phyloP scores from a whole-genome alignment of 2,888 invertebrate species.

The Bruchidius siliquastri region DNA sequence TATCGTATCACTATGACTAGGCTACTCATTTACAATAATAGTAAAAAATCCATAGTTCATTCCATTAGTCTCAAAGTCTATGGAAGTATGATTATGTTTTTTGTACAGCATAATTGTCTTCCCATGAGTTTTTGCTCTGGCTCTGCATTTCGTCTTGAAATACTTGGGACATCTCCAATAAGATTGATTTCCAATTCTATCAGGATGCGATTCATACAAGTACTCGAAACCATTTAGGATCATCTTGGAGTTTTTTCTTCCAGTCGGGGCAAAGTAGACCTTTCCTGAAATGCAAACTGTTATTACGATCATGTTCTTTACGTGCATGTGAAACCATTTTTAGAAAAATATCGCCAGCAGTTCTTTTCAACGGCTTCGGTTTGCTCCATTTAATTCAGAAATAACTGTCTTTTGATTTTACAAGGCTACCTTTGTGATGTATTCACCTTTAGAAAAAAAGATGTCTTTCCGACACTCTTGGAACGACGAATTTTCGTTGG shows the following conservation, averaged over 20 bases:
- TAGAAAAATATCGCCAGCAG: neutral
- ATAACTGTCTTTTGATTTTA: no score
- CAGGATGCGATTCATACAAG: neutral
- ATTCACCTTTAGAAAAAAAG: no score
- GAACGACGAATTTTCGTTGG: no score
- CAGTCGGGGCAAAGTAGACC: conserved; percentile 28
- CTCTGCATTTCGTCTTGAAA: conserved; percentile 32
- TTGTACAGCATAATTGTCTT: conserved; percentile 28
- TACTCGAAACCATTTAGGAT: conserved; percentile 25
- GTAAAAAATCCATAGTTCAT: neutral
- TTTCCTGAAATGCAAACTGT: conserved; percentile 23
- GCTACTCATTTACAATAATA: neutral
- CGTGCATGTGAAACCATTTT: no score
- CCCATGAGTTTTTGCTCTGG: conserved; percentile 30
- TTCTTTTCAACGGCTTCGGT: no score
- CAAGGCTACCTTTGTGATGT: no score
- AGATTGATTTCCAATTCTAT: conserved; percentile 23
- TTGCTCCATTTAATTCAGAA: no score
- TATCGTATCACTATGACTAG: neutral
- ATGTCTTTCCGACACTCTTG: no score
- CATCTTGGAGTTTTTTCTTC: conserved; percentile 28
- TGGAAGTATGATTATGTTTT: conserved; percentile 28
- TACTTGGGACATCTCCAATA: conserved; percentile 32
- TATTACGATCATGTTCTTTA: no score
- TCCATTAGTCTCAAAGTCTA: neutral